A percentile compares a stretch with the other conserved stretches of the same genome.
Evolutionary conservation across 2,113 vertebrate species (phyloP).

Genomic region (human): DNA sequence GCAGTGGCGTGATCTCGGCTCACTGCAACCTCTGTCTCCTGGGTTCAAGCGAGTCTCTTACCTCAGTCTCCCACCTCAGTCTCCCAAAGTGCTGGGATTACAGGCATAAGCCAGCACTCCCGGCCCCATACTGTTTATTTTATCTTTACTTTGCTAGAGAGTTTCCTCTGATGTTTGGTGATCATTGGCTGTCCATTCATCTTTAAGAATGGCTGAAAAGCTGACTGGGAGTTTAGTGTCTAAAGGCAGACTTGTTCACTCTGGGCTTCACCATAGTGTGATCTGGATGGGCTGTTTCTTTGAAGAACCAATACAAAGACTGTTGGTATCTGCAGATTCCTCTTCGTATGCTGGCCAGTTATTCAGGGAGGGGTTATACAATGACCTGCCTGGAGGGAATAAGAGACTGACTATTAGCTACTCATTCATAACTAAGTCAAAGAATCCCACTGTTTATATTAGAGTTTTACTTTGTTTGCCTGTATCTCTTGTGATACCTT

Average conservation of each 20-base stretch:
- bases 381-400: background rate
- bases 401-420: background rate
- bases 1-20: too few species aligned
- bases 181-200: background rate
- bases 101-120: too few species aligned
- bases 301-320: background rate
- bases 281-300: background rate
- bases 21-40: too few species aligned
- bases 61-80: too few species aligned
- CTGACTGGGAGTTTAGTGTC: background rate
- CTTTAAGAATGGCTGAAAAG: background rate
- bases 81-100: too few species aligned
- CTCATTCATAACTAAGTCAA: background rate
- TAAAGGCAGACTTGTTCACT: background rate
- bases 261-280: background rate
- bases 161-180: background rate
- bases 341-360: background rate
- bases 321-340: background rate
- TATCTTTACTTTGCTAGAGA: conserved; percentile 20
- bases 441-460: background rate
- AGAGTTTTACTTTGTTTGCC: background rate
- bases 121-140: background rate
- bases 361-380: background rate
- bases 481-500: background rate
- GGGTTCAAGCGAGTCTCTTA: too few species aligned